Evolutionary conservation across 2,888 invertebrate species (phyloP).

Genomic region (Rhamphomyia laevipes): DNA sequence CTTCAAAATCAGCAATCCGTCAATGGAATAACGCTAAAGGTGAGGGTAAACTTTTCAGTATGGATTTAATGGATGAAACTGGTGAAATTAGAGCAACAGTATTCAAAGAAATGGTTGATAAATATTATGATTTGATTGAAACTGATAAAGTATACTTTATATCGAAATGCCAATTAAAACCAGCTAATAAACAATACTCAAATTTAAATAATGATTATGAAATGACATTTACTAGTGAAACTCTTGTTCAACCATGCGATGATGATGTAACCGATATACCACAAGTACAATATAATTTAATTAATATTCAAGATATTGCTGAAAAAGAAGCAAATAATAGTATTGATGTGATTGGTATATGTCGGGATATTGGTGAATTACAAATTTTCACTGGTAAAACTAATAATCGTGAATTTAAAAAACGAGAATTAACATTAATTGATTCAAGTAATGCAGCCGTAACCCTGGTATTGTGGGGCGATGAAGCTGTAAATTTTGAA

Average conservation of each 20-base stretch:
- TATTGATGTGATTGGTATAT: slow-evolving; percentile 81
- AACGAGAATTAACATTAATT: slow-evolving; percentile 76
- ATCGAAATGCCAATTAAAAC: slow-evolving; percentile 71
- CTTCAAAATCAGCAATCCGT: slow-evolving; percentile 65
- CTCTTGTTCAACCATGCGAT: slow-evolving; percentile 47
- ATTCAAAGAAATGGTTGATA: slow-evolving; percentile 78
- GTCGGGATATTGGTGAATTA: slow-evolving; percentile 59
- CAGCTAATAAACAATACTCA: slow-evolving; percentile 84
- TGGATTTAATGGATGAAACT: slow-evolving; percentile 86
- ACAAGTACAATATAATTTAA: slow-evolving; percentile 62
- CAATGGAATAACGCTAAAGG: slow-evolving; percentile 88
- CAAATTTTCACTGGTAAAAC: slow-evolving; percentile 58
- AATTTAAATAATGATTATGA: slow-evolving; percentile 89
- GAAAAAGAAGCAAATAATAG: slow-evolving; percentile 51
- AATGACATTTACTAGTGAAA: slow-evolving; percentile 73
- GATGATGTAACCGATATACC: slow-evolving; percentile 53
- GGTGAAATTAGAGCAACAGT: slow-evolving; percentile 90
- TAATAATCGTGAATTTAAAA: slow-evolving; percentile 73
- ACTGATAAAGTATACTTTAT: slow-evolving; percentile 82
- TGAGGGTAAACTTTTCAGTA: slow-evolving; percentile 85
- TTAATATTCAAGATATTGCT: slow-evolving; percentile 61
- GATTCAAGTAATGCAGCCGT: slow-evolving; percentile 72
- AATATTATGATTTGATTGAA: slow-evolving; percentile 79
- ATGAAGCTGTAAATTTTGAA: slow-evolving; percentile 75
- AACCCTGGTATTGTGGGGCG: slow-evolving; percentile 83